Evolutionary conservation across 2,888 invertebrate species (phyloP), one percentile per base, ranked within the genome.

Genomic region (Adelognathus sp.): DNA sequence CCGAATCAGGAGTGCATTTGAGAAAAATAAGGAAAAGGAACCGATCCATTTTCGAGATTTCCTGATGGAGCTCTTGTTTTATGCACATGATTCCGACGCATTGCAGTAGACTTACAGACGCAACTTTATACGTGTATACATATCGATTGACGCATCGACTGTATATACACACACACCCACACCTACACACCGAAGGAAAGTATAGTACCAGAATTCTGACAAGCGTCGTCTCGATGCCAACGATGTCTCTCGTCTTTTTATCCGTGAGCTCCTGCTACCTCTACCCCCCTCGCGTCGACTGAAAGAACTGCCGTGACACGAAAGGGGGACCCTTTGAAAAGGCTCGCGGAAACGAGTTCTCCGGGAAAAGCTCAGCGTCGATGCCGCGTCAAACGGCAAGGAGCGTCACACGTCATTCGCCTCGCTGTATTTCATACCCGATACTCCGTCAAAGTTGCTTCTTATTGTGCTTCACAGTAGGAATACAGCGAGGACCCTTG

Each of bases 381-480:
- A 79, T 75, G 61, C 71, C 66, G 61, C 75, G 75, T 75, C 66
- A 75, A 75, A 79, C 75, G 71, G 75, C 78, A 64, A 31, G 21
- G n/a, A n/a, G n/a, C 69, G 69, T 78, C 74, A 71, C 70, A 71
- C 75, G 70, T 75, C 64, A 79, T 70, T 79, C 78, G 73, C 33
- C 31, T 63, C 69, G 52, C 66, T 58, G 36, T 60, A 36, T 74
- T 64, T 58, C 63, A 39, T 52, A 73, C 66, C 64, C 31, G 27
- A 81, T 71, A 56, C 67, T 67, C 64, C 44, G 66, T 66, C 70
- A 67, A 79, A 75, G 75, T 77, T 76, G 69, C 78, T 79, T 80
- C 72, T 71, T 79, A 60, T 58, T 24, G 36, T 24, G 33, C 44
- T 24, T 39, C 67, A 61, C 54, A 33, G 64, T 21, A 69, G 31